These are phyloP conservation scores for Conus ventricosus DNA, from an alignment of 1,140 invertebrate species.

Conservation along the genomic window DNA sequence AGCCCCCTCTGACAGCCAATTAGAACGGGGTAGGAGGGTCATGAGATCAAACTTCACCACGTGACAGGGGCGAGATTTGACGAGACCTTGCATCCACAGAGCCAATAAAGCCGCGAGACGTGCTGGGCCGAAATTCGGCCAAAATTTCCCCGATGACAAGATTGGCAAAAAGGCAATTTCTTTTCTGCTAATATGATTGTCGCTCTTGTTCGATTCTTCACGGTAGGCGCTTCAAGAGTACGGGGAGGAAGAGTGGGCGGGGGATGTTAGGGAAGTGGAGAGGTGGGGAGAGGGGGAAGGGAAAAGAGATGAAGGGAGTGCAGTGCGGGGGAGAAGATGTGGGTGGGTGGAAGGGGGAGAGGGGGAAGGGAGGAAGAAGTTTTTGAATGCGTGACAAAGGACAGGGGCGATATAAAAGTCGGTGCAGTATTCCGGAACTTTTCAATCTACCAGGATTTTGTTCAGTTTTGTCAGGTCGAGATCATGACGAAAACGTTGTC, in stretches of 20 bases:
- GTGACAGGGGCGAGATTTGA: slow-evolving; percentile 33
- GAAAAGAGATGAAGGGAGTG: neutral
- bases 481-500: too few relatives aligned
- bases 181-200: slow-evolving; percentile 25
- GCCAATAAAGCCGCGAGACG: slow-evolving; percentile 23
- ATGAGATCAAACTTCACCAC: slow-evolving; percentile 28
- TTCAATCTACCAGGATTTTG: too few relatives aligned
- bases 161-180: slow-evolving; percentile 23
- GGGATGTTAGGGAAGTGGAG: neutral
- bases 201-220: slow-evolving; percentile 14
- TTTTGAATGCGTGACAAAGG: too few relatives aligned
- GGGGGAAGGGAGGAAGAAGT: neutral
- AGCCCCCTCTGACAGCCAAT: slow-evolving; percentile 21
- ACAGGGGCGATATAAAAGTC: too few relatives aligned
- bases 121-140: neutral
- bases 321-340: too few relatives aligned
- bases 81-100: slow-evolving; percentile 23
- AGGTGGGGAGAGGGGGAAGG: neutral
- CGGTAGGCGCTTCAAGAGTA: neutral
- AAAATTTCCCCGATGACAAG: slow-evolving; percentile 19
- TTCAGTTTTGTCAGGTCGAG: too few relatives aligned
- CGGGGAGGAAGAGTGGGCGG: neutral
- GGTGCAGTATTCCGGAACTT: too few relatives aligned
- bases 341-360: neutral
- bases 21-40: slow-evolving; percentile 15